phyloP scores from a whole-genome alignment of 1,140 invertebrate genomes.

The Papilio glaucus region DNA sequence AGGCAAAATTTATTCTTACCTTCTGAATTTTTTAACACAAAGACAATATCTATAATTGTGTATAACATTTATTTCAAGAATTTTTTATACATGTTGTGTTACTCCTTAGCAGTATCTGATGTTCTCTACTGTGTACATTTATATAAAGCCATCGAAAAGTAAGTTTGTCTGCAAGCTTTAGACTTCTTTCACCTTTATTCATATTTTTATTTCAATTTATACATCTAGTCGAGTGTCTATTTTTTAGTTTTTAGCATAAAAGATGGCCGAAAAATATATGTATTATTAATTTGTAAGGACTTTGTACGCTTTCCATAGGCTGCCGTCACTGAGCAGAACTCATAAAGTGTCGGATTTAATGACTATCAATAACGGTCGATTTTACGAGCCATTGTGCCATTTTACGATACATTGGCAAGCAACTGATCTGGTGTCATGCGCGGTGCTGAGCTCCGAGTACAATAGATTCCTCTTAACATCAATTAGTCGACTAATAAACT shows the following conservation, averaged over 20 bases:
- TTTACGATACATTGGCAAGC: conserved; percentile 75
- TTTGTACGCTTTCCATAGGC: conserved; percentile 38
- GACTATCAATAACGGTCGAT: conserved; percentile 73
- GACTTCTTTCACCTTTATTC: too few relatives aligned
- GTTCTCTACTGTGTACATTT: too few relatives aligned
- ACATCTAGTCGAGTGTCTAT: not conserved
- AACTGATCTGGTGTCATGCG: conserved; percentile 53
- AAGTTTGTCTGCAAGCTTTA: too few relatives aligned
- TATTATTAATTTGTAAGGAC: conserved; percentile 32
- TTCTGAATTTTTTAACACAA: too few relatives aligned
- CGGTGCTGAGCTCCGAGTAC: not conserved
- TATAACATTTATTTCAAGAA: too few relatives aligned
- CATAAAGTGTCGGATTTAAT: conserved; percentile 70
- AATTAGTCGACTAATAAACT: conserved; percentile 33
- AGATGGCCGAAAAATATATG: not conserved
- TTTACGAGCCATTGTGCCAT: conserved; percentile 73
- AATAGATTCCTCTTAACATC: conserved; percentile 20
- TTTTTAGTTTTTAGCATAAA: not conserved
- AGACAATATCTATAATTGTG: too few relatives aligned
- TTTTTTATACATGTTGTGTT: too few relatives aligned
- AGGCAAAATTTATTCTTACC: too few relatives aligned
- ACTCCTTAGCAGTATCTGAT: too few relatives aligned
- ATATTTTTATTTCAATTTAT: too few relatives aligned
- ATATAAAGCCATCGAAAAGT: too few relatives aligned
- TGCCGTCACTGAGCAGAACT: conserved; percentile 56